A percentile compares a stretch with the other conserved stretches of the same genome.
Conservation (phyloP, 2,888 invertebrate species). For the Chrysolina americana region DNA sequence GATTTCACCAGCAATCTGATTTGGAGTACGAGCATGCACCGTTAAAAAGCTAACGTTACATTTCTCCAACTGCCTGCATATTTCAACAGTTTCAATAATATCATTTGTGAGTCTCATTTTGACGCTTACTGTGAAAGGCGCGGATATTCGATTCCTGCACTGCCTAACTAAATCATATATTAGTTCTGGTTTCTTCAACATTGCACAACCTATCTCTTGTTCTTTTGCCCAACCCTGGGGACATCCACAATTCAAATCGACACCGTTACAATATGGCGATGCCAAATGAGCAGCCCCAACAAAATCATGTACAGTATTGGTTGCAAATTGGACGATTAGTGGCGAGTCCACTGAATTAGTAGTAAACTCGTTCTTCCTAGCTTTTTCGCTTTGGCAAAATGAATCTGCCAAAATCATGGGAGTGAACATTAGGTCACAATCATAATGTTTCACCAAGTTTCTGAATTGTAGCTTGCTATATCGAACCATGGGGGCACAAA, state of each 20-base stretch:
- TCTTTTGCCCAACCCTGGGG: constrained; percentile 96
- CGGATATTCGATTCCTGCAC: constrained; percentile 80
- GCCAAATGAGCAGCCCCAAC: constrained; percentile 88
- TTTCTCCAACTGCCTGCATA: constrained; percentile 83
- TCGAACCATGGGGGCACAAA: constrained; percentile 97
- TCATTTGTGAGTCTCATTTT: constrained; percentile 90
- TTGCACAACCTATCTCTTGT: constrained; percentile 89
- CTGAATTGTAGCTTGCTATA: constrained; percentile 90
- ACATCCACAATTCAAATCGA: constrained; percentile 98
- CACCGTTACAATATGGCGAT: constrained; percentile 86
- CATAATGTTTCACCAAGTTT: constrained; percentile 82
- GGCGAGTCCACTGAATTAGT: constrained; percentile 78
- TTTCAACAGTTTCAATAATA: constrained; percentile 79
- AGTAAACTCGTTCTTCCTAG: constrained; percentile 86
- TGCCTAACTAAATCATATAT: constrained; percentile 86
- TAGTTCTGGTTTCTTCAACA: constrained; percentile 86
- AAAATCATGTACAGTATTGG: constrained; percentile 87
- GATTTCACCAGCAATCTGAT: constrained; percentile 82
- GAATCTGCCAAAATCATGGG: constrained; percentile 98
- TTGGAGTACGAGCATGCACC: constrained; percentile 92
- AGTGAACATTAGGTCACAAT: constrained; percentile 91
- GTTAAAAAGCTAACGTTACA: constrained; percentile 92
- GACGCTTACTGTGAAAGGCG: constrained; percentile 88
- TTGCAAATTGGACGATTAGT: constrained; percentile 95
- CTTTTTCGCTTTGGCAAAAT: constrained; percentile 90